Base-by-base conservation (phyloP, 2,888 invertebrate genomes). In the Lacanobia oleracea region DNA sequence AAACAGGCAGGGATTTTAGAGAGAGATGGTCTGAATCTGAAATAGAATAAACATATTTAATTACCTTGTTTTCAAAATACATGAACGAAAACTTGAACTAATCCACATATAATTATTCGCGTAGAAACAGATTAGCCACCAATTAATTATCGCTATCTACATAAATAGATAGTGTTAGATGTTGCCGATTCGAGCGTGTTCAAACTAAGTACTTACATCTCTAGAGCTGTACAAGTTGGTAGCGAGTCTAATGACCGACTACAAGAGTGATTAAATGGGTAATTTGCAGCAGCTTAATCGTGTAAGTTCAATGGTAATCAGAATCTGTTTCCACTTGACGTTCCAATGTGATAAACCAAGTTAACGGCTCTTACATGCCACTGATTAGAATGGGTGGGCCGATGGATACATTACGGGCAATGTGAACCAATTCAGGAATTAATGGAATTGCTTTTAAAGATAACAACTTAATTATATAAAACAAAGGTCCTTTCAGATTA, bases 211-310 rank as follows among this genome's bases (percentile, higher is more conserved):
- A 70, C n/a, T n/a, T n/a, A n/a, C 21, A 68, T 63, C 53, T 57
- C n/a, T 77, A 48, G 56, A 64, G 72, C 59, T 53, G 59, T 72
- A 5, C 40, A 23, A 66, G 45, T 72, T 67, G 40, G 59, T 67
- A 48, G 51, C 76, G 68, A 50, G 66, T 60, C 75, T 84, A 84
- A 82, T 82, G 72, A 56, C 74, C 45, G n/a, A 60, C 23, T 69
- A 69, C 60, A 60, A 70, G 33, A 67, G 67, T 66, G 60, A 75
- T 82, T 78, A 78, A 79, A 73, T 68, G 63, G 57, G 72, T 79
- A 72, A 75, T 82, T 75, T 61, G 45, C 69, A 70, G 45, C 57
- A 68, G 21, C 60, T 70, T 72, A 72, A 75, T 81, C 67, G 71
- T 54, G 72, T 57, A 72, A 82, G 65, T 82, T 82, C 69, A 65